Base-by-base conservation (phyloP, 2,113 vertebrate genomes). In the Tupaia tana region DNA sequence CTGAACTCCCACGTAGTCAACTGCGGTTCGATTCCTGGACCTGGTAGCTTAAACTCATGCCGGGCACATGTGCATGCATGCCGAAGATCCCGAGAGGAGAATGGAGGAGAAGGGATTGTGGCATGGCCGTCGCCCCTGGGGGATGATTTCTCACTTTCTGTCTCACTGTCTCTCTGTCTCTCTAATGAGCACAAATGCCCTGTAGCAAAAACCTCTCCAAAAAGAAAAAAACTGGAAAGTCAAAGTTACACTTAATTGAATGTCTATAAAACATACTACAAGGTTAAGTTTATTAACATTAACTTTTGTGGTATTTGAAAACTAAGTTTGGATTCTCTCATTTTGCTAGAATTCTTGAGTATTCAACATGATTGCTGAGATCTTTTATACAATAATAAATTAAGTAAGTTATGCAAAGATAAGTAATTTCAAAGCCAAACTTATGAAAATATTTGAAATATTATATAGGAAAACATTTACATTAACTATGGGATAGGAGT, bases 341-440 rank as follows among this genome's bases (percentile, higher is more conserved):
- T 75, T 93, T 95, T 91, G 20, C 34, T 83, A 34, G 22, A 70
- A 15, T 89, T 96, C 16, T 94, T 4, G 16, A 89, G 43, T 82
- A 59, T 91, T 24, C 25, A 89, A 63, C 14, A 9, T 86, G 63
- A 86, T 83, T 95, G 10, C 66, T 93, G 14, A 89, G 54, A 77
- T 34, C 3, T 58, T 58, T 18, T 77, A 11, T n/a, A 25, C 27
- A 86, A 75, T 75, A 70, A 52, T 69, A 90, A 85, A 91, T 94
- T 92, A 90, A 85, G 73, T 54, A 89, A 89, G 18, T 91, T 94
- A 80, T 91, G 25, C 10, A 89, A 58, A 73, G 29, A 85, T 56
- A 83, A 73, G 71, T 61, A 77, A 84, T 91, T 83, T 94, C 15
- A 74, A 89, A 93, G 61, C 34, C 11, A 78, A 91, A 96, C 73